Evolutionary conservation across 1,140 invertebrate species (phyloP).

Genomic region (Phthorimaea operculella): DNA sequence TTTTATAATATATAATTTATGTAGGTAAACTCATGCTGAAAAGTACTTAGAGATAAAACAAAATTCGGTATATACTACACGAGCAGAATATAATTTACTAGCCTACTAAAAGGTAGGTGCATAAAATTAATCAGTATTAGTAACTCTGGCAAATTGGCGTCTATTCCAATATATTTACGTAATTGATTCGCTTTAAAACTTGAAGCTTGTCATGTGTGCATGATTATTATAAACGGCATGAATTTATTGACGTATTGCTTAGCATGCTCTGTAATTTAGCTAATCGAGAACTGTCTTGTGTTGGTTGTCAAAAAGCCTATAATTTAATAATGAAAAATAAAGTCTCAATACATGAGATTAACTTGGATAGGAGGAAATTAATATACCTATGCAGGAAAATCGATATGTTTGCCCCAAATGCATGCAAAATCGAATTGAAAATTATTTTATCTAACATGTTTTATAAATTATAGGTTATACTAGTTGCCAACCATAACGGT

Average conservation of each 20-base stretch:
- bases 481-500: not conserved
- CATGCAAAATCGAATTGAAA: not conserved
- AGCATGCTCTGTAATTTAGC: conserved; percentile 10
- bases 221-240: conserved; percentile 13
- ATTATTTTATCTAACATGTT: not conserved
- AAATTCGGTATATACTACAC: too few relatives aligned
- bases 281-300: not conserved
- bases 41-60: too few relatives aligned
- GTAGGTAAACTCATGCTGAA: too few relatives aligned
- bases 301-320: not conserved
- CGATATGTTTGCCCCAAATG: not conserved
- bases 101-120: too few relatives aligned
- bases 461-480: too few relatives aligned
- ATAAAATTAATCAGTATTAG: too few relatives aligned
- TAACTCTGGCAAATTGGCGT: too few relatives aligned
- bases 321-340: not conserved
- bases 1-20: too few relatives aligned
- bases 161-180: too few relatives aligned
- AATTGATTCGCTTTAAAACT: not conserved
- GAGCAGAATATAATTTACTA: too few relatives aligned
- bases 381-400: not conserved
- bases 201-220: not conserved
- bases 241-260: conserved; percentile 8
- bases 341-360: not conserved
- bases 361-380: not conserved